phyloP scores from a whole-genome alignment of 2,888 invertebrate species.

The Habroteleia sp. region DNA sequence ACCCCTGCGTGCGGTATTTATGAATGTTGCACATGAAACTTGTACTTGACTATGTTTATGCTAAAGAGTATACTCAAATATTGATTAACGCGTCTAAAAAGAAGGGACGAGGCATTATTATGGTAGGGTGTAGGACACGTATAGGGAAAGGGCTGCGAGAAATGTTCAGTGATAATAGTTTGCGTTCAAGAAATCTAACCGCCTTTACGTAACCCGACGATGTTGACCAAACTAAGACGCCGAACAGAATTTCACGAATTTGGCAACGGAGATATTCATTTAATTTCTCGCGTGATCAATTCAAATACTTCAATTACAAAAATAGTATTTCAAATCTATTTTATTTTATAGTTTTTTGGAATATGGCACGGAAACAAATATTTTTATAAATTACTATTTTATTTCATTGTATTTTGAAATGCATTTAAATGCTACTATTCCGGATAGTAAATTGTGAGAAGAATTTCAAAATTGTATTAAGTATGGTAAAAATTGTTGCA shows the following conservation, averaged over 20 bases:
- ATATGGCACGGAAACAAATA: too few species aligned
- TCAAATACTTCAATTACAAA: neutral
- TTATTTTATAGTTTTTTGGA: neutral
- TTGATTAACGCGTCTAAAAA: constrained; percentile 57
- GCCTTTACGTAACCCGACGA: constrained; percentile 22
- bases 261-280: neutral
- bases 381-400: too few species aligned
- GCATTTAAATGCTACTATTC: too few species aligned
- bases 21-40: constrained; percentile 41
- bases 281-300: neutral
- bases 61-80: constrained; percentile 58
- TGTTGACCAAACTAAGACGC: constrained; percentile 7
- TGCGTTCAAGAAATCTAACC: constrained; percentile 26
- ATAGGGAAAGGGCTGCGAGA: constrained; percentile 41
- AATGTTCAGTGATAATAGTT: constrained; percentile 38
- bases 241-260: constrained; percentile 8
- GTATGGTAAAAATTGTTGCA: too few species aligned
- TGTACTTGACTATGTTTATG: constrained; percentile 47
- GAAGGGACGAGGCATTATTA: constrained; percentile 53
- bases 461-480: too few species aligned
- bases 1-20: constrained; percentile 17
- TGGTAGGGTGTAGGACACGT: constrained; percentile 33
- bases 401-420: too few species aligned
- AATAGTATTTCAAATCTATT: neutral
- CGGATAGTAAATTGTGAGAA: too few species aligned